A percentile compares a stretch with the other conserved stretches of the same genome.
These are phyloP conservation scores for Ichneumon xanthorius DNA, from an alignment of 2,888 invertebrate genomes.

Conservation along the genomic window DNA sequence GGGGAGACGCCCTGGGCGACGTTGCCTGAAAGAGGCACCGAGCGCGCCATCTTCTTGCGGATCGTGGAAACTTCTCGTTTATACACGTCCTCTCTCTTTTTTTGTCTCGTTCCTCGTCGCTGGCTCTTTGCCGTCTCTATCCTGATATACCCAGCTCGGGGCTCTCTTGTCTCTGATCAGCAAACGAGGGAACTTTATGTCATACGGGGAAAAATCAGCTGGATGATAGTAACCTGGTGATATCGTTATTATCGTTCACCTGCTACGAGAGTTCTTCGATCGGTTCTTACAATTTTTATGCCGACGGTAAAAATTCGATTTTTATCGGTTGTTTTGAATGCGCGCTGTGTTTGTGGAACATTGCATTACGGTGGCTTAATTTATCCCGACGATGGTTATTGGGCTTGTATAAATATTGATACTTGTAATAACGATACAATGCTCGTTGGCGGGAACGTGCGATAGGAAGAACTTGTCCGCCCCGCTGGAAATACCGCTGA, in stretches of 20 bases:
- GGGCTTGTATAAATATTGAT: slow-evolving; percentile 5
- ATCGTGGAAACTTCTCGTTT: slow-evolving; percentile 75
- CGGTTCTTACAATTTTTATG: slow-evolving; percentile 6
- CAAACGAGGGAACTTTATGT: slow-evolving; percentile 70
- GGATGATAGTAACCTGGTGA: slow-evolving; percentile 53
- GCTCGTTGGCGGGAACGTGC: slow-evolving; percentile 45
- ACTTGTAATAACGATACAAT: slow-evolving; percentile 30
- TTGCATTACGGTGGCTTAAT: not conserved
- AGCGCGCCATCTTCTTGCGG: slow-evolving; percentile 82
- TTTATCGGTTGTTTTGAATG: slow-evolving; percentile 14
- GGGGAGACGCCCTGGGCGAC: slow-evolving; percentile 76
- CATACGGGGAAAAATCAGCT: slow-evolving; percentile 53
- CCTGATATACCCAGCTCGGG: slow-evolving; percentile 47
- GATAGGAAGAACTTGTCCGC: slow-evolving; percentile 19
- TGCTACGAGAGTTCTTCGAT: slow-evolving; percentile 40
- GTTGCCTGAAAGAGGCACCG: slow-evolving; percentile 80
- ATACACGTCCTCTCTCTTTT: slow-evolving; percentile 19
- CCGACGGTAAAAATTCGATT: not conserved
- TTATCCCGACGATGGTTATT: slow-evolving; percentile 9
- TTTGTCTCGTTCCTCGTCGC: slow-evolving; percentile 43
- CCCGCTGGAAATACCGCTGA: slow-evolving; percentile 45
- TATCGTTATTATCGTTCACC: slow-evolving; percentile 67
- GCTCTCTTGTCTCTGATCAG: slow-evolving; percentile 67
- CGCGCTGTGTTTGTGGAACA: not conserved
- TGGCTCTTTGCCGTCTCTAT: slow-evolving; percentile 50